Base-by-base conservation (phyloP, 2,797 vertebrate genomes). In the Todus mexicanus region DNA sequence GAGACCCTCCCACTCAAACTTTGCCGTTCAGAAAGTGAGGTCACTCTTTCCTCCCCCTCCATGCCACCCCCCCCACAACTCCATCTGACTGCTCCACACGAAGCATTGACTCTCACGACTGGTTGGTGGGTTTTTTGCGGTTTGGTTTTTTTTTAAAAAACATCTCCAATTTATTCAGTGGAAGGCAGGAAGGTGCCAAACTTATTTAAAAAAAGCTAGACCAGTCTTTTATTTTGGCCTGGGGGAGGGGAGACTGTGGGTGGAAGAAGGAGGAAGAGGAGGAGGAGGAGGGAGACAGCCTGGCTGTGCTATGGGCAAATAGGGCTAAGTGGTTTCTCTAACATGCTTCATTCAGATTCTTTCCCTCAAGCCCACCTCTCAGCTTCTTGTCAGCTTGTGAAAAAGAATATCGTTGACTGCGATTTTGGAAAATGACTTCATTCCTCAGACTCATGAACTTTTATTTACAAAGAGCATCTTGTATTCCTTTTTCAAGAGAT, bases 381-480 rank as follows among this genome's bases (percentile, higher is more conserved):
- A 54, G 85, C 92, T 92, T 92, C 92, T 95, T 1, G 3, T n/a
- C 40, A 16, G 85, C 60, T 94, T 0, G 4, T 91, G 93, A 84
- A 94, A 97, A 94, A 97, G 91, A 93, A 29, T 96, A 97, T 97
- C 14, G 42, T 97, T 97, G 95, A 97, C 92, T 94, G 89, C 3
- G 26, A 91, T 38, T 66, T 96, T 97, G 96, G 97, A 97, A 97
- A 97, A 97, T 97, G 94, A 98, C 97, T 98, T 98, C 96, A 98
- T 98, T 97, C 91, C 95, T 95, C 93, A 97, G 96, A 89, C 96
- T 96, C 96, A 96, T 96, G 98, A 98, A 98, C 98, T 98, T 97
- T 97, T 97, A 97, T 98, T 98, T 98, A 98, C 98, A 98, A 98
- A 98, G 98, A 96, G 66, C 89, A 98, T 97, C 97, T 98, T 98